A percentile compares a stretch with the other conserved stretches of the same genome.
phyloP scores from a whole-genome alignment of 2,797 vertebrate species.

The Acanthurus lineatus region DNA sequence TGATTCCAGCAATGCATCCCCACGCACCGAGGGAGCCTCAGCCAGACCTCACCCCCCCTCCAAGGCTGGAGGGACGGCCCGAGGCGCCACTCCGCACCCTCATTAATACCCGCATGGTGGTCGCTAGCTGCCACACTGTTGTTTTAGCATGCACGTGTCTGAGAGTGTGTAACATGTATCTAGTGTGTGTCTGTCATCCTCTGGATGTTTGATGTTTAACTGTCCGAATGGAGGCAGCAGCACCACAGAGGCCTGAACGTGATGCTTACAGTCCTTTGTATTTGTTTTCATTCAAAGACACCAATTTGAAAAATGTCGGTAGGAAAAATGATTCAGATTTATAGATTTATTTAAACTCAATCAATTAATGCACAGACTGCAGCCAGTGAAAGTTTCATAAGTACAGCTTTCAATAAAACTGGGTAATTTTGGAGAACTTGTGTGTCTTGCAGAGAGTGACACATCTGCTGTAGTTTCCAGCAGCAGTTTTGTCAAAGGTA shows the following conservation, averaged over 20 bases:
- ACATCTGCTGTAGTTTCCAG: neutral
- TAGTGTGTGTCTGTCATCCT: slow-evolving; percentile 16
- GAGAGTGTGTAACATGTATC: slow-evolving; percentile 21
- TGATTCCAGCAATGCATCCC: slow-evolving; percentile 82
- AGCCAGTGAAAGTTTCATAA: neutral
- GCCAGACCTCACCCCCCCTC: slow-evolving; percentile 38
- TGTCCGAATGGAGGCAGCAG: slow-evolving; percentile 26
- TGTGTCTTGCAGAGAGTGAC: neutral
- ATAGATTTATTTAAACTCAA: neutral
- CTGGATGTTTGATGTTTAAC: slow-evolving; percentile 48
- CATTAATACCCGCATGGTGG: slow-evolving; percentile 72
- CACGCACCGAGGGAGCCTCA: slow-evolving; percentile 69
- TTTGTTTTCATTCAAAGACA: slow-evolving; percentile 3
- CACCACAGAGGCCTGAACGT: slow-evolving; percentile 15
- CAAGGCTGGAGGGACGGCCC: slow-evolving; percentile 70
- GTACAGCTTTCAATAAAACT: neutral
- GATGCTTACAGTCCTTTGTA: no score
- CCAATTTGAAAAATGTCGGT: neutral
- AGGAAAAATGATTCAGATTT: neutral
- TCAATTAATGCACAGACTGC: neutral
- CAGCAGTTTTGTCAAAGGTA: no score
- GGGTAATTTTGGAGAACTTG: neutral
- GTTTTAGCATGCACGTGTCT: slow-evolving; percentile 46
- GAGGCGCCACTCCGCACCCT: slow-evolving; percentile 64
- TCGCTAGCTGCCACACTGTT: slow-evolving; percentile 58